A percentile compares a stretch with the other conserved stretches of the same genome.
phyloP scores from a whole-genome alignment of 2,113 vertebrate species.

The Aptenodytes patagonicus region DNA sequence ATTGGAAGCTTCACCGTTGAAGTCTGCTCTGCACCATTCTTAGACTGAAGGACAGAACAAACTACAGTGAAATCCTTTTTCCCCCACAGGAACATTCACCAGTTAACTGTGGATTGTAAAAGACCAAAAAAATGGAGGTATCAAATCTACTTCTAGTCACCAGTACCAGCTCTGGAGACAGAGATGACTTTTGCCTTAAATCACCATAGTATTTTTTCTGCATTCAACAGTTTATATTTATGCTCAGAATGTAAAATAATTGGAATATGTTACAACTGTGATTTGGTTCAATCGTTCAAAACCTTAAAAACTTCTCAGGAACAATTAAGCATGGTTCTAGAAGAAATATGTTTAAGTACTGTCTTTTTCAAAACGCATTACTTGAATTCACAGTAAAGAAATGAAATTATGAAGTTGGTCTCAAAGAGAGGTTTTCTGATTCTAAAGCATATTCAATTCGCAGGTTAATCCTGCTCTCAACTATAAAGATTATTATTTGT shows the following conservation, averaged over 20 bases:
- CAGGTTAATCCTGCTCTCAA: background rate
- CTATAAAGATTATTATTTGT: background rate
- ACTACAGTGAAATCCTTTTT: background rate
- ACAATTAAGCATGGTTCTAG: background rate
- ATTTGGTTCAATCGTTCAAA: background rate
- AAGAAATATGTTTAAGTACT: background rate
- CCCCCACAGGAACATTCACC: background rate
- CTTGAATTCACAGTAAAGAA: background rate
- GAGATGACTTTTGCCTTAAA: background rate
- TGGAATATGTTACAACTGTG: background rate
- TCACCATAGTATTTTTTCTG: background rate
- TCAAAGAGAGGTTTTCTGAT: background rate
- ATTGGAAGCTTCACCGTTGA: constrained; percentile 94
- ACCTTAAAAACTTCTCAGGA: background rate
- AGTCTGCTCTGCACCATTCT: constrained; percentile 86
- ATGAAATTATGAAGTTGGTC: background rate
- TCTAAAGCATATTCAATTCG: background rate
- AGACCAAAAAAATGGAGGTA: background rate
- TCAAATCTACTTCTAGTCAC: background rate
- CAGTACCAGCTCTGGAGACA: background rate
- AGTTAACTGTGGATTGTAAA: background rate
- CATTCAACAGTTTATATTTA: background rate
- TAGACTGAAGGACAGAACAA: constrained; percentile 75
- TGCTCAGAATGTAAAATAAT: background rate
- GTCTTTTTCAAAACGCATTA: background rate